Conservation (phyloP, 2,113 vertebrate genomes). For the Perca flavescens region DNA sequence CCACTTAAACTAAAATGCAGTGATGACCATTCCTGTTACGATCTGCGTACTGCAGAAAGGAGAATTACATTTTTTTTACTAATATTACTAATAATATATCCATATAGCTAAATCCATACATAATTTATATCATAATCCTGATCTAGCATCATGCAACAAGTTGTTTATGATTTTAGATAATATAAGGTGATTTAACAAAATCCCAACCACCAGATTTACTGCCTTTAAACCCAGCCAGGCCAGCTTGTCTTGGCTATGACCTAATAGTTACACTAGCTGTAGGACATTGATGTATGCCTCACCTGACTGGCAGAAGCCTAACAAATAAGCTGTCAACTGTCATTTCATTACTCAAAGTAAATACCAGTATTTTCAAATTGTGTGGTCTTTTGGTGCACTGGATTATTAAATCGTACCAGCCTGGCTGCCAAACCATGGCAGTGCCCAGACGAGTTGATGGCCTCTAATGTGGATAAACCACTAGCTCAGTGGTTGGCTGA, state of each 20-base stretch:
- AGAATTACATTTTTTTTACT: background rate
- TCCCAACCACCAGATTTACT: background rate
- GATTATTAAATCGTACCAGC: background rate
- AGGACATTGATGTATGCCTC: background rate
- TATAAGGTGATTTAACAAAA: background rate
- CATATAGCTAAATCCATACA: background rate
- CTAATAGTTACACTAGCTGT: background rate
- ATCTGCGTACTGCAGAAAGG: background rate
- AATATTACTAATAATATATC: background rate
- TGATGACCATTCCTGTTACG: background rate
- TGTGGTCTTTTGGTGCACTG: background rate
- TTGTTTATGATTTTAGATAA: background rate
- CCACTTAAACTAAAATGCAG: background rate
- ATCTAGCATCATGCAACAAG: background rate
- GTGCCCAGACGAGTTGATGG: slow-evolving; percentile 23
- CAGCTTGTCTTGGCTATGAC: background rate
- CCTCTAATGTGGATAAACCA: slow-evolving; percentile 42
- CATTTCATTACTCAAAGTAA: background rate
- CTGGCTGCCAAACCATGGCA: background rate
- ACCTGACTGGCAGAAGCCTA: background rate
- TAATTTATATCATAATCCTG: background rate
- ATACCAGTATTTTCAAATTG: background rate
- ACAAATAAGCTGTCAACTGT: slow-evolving; percentile 16
- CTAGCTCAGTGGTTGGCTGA: slow-evolving; percentile 42
- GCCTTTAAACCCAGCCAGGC: background rate